Evolutionary conservation across 2,888 invertebrate species (phyloP), one percentile per base, ranked within the genome.

Genomic region (Cataglyphis livida): DNA sequence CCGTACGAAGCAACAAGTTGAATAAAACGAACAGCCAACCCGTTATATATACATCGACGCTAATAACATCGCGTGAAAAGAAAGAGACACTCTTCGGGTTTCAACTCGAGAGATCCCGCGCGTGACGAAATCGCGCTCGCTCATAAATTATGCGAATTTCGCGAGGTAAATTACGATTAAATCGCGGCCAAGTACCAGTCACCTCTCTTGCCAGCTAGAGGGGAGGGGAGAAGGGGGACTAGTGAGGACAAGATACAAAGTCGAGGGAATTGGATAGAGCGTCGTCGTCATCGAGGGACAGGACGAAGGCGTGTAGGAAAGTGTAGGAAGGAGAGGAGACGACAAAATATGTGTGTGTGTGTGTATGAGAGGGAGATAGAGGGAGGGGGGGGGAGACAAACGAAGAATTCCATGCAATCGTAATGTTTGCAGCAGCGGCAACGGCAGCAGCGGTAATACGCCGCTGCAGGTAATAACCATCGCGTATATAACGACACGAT

Each of bases 401-500:
- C 65, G 84, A 87, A 87, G 90, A 88, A 90, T 90, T 83, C 88
- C 83, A 84, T 84, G 79, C 76, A 84, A 79, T 90, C 85, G 90
- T 90, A 90, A 90, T 89, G 84, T 87, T 88, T 87, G 88, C 88
- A 89, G 83, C 83, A 79, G 84, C 82, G 84, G 86, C 62, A 38
- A 35, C 66, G 38, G 66, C 76, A 66, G 66, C 76, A 54, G 78
- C 57, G 32, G 62, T 32, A 62, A 35, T 48, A 48, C 48, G 32
- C 82, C 4, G 89, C 81, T 84, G 89, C 85, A 85, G 85, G 90
- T 89, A 89, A 89, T 89, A 89, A 89, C 86, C 87, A 73, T 84
- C 88, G 90, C 84, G 90, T 85, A 89, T 86, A 88, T 90, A 89
- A 89, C 89, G 90, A 89, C 88, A 87, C 90, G 89, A 89, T 88